A percentile compares a stretch with the other conserved stretches of the same genome.
Evolutionary conservation across 2,888 invertebrate species (phyloP).

Genomic region (Leptarthrus brevirostris): DNA sequence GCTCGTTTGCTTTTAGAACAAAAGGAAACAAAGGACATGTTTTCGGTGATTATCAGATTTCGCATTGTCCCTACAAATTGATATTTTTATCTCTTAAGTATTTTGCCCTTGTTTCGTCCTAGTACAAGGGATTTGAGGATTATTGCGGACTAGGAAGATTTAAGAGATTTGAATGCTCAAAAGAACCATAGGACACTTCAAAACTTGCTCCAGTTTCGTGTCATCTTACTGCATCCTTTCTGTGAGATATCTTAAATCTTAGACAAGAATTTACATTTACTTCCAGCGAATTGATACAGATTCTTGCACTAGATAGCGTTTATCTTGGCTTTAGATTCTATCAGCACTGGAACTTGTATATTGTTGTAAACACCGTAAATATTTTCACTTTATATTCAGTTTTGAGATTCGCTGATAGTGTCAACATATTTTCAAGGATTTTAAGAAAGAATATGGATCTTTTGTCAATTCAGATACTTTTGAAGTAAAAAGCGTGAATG

Average conservation of each 20-base stretch:
- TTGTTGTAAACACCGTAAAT: background rate
- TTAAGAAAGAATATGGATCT: no score
- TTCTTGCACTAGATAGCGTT: constrained; percentile 8
- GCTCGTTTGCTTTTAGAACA: background rate
- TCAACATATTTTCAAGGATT: no score
- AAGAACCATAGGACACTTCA: background rate
- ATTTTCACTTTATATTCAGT: background rate
- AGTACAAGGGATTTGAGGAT: constrained; percentile 22
- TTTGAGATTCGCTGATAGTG: background rate
- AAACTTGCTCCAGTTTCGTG: constrained; percentile 36
- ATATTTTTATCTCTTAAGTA: constrained; percentile 45
- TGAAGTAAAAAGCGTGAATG: no score
- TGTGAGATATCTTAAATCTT: background rate
- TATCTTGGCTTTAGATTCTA: constrained; percentile 29
- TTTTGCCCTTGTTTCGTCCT: constrained; percentile 30
- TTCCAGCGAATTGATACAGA: constrained; percentile 25
- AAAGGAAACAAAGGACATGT: constrained; percentile 36
- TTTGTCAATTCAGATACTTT: no score
- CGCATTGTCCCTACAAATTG: constrained; percentile 36
- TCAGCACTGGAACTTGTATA: constrained; percentile 1
- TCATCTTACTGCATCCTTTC: constrained; percentile 16
- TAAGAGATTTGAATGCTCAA: background rate
- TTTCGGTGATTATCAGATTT: constrained; percentile 46
- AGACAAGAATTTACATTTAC: background rate
- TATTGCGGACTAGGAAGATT: constrained; percentile 19